Conservation (phyloP, 92 coral and sea anemone genomes). For the Micromussa lordhowensis region DNA sequence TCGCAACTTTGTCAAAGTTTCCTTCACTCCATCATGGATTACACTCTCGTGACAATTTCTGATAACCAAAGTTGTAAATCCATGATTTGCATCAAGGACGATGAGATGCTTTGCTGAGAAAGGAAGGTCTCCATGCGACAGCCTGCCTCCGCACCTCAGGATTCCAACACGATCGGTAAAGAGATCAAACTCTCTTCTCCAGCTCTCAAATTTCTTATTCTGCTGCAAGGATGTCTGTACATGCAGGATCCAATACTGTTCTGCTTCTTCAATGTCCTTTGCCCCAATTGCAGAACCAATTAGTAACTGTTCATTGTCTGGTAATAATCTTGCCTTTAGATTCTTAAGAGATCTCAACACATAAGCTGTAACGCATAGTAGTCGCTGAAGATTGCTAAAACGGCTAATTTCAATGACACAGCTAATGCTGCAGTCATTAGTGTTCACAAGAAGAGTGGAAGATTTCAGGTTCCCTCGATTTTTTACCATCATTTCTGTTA, state of each 20-base stretch:
- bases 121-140: slow-evolving; percentile 43
- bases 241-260: slow-evolving; percentile 36
- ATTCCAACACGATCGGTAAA: slow-evolving; percentile 45
- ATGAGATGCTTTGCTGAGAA: slow-evolving; percentile 38
- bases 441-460: slow-evolving; percentile 14
- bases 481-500: slow-evolving; percentile 41
- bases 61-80: slow-evolving; percentile 29
- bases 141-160: slow-evolving; percentile 38
- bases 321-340: slow-evolving; percentile 18
- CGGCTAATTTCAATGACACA: slow-evolving; percentile 14
- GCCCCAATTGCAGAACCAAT: neutral
- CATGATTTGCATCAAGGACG: slow-evolving; percentile 40
- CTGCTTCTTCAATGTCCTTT: slow-evolving; percentile 35
- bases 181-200: slow-evolving; percentile 43
- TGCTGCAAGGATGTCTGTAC: slow-evolving; percentile 10
- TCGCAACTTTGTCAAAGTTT: slow-evolving; percentile 59
- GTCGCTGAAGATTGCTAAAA: slow-evolving; percentile 40
- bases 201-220: too few relatives aligned
- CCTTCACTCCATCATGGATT: too few relatives aligned
- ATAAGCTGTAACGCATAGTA: slow-evolving; percentile 38
- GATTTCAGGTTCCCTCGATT: slow-evolving; percentile 27
- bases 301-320: neutral
- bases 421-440: neutral
- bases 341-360: slow-evolving; percentile 40
- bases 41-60: slow-evolving; percentile 40